Evolutionary conservation across 1,140 invertebrate species (phyloP).

Genomic region (Pseudomyrmex dendroicus): DNA sequence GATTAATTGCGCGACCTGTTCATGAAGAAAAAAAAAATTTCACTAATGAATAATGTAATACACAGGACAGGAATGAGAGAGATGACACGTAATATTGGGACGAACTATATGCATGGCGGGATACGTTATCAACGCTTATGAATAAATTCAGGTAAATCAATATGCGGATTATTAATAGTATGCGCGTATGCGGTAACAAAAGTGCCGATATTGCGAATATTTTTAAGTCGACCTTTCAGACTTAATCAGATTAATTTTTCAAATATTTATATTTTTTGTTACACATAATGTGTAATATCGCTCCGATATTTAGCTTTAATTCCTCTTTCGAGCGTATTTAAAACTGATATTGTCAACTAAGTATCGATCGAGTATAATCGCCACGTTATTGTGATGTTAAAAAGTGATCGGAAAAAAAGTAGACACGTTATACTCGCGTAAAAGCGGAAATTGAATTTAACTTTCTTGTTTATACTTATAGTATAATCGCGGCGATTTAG

Average conservation of each 20-base stretch:
- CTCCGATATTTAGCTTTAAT: background rate
- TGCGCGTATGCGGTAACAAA: slow-evolving; percentile 38
- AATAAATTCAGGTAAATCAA: slow-evolving; percentile 59
- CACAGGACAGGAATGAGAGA: background rate
- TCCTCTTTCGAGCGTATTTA: background rate
- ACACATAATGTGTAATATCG: background rate
- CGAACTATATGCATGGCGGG: slow-evolving; percentile 20
- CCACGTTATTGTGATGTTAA: background rate
- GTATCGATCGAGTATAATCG: background rate
- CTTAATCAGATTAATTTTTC: slow-evolving; percentile 10
- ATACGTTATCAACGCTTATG: slow-evolving; percentile 51
- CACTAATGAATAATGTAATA: slow-evolving; percentile 18
- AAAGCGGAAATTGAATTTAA: slow-evolving; percentile 19
- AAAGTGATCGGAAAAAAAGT: too few relatives aligned
- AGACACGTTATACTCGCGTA: too few relatives aligned
- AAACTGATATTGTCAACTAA: slow-evolving; percentile 6
- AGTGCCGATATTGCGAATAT: slow-evolving; percentile 37
- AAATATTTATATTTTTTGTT: slow-evolving; percentile 4
- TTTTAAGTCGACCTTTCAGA: slow-evolving; percentile 31
- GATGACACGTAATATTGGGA: slow-evolving; percentile 30
- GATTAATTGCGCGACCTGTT: background rate
- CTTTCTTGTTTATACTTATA: slow-evolving; percentile 9
- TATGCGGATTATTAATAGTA: slow-evolving; percentile 57
- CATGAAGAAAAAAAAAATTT: slow-evolving; percentile 12
- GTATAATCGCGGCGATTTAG: slow-evolving; percentile 12